A percentile compares a stretch with the other conserved stretches of the same genome.
These are phyloP conservation scores for Lacerta agilis DNA, from an alignment of 2,797 vertebrate genomes.

Conservation along the genomic window DNA sequence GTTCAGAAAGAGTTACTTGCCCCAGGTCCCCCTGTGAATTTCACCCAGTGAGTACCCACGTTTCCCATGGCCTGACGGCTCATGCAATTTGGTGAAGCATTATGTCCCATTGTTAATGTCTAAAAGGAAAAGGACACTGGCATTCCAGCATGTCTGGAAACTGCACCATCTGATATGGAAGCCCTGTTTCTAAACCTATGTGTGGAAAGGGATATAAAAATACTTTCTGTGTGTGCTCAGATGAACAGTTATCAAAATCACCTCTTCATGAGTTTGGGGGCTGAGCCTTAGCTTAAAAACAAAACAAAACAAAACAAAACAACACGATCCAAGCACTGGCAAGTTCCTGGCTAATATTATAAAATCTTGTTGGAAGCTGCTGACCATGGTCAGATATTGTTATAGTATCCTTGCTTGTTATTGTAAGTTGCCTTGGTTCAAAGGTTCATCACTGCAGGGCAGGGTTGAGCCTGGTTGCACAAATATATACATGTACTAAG, in stretches of 20 bases:
- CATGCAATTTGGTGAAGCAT: not conserved
- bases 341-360: not conserved
- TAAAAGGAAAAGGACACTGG: not conserved
- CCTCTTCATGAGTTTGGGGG: not conserved
- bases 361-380: not conserved
- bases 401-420: not conserved
- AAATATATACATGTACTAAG: not conserved
- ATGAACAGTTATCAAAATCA: not conserved
- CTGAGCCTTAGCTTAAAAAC: not conserved
- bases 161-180: not conserved
- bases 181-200: not conserved
- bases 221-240: not conserved
- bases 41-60: too few relatives aligned
- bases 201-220: not conserved
- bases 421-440: not conserved
- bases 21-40: too few relatives aligned
- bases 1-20: not conserved
- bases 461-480: not conserved
- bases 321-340: not conserved
- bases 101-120: not conserved
- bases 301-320: not conserved
- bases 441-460: not conserved
- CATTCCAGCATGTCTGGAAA: not conserved
- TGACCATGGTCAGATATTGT: not conserved
- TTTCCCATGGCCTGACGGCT: not conserved